phyloP scores from a whole-genome alignment of 2,797 vertebrate genomes.

The Scarus forsteni region DNA sequence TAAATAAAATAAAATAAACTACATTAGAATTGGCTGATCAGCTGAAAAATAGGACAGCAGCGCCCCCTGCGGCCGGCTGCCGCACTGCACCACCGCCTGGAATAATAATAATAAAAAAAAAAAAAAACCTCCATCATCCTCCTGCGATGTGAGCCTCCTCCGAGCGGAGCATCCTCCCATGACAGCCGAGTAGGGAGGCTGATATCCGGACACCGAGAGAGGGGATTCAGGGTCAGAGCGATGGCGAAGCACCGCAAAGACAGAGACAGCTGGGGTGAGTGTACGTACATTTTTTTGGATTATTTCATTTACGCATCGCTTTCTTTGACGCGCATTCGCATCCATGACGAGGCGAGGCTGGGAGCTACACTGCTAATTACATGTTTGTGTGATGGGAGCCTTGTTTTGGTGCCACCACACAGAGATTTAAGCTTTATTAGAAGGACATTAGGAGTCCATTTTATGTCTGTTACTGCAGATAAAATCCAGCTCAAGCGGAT shows the following conservation, averaged over 20 bases:
- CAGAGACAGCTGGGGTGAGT: slow-evolving; percentile 91
- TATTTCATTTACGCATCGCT: slow-evolving; percentile 13
- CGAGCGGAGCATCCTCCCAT: slow-evolving; percentile 76
- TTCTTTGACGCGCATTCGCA: slow-evolving; percentile 35
- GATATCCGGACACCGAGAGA: slow-evolving; percentile 42
- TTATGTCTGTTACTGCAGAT: slow-evolving; percentile 9
- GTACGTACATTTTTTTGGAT: slow-evolving; percentile 64
- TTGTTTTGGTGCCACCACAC: slow-evolving; percentile 25
- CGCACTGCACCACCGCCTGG: slow-evolving; percentile 14
- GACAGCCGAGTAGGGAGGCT: slow-evolving; percentile 67
- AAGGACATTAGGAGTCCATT: not conserved
- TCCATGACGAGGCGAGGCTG: slow-evolving; percentile 50
- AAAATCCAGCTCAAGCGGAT: slow-evolving; percentile 2
- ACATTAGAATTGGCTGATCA: too few relatives aligned
- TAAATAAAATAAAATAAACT: too few relatives aligned
- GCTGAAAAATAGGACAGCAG: slow-evolving; percentile 35
- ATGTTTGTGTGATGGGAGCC: slow-evolving; percentile 34
- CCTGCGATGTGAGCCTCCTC: slow-evolving; percentile 74
- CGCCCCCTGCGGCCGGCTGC: slow-evolving; percentile 47
- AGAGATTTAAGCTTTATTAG: not conserved
- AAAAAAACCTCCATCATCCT: slow-evolving; percentile 81
- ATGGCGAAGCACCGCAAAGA: slow-evolving; percentile 88
- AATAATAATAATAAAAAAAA: slow-evolving; percentile 46
- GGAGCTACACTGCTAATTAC: slow-evolving; percentile 50
- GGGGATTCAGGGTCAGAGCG: slow-evolving; percentile 50